phyloP scores from a whole-genome alignment of 2,113 vertebrate species.

The Pluvianellus socialis region DNA sequence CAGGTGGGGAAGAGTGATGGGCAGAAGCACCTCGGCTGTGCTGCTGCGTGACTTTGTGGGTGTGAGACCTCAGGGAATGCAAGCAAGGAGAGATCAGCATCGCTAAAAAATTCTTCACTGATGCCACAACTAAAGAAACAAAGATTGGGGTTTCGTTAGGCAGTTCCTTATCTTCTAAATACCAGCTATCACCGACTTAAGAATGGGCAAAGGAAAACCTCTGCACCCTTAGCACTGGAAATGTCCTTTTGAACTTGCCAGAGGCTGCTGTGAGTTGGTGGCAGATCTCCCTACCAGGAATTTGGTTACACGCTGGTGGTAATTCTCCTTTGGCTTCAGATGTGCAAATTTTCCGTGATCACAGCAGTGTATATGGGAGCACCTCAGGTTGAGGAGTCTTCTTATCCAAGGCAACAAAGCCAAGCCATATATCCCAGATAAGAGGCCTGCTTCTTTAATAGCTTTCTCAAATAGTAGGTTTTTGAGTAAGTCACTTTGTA shows the following conservation, averaged over 20 bases:
- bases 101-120: not conserved
- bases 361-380: not conserved
- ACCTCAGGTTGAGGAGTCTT: not conserved
- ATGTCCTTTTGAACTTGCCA: not conserved
- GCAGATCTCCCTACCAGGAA: not conserved
- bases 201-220: not conserved
- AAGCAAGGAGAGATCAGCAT: not conserved
- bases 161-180: not conserved
- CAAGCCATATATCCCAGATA: not conserved
- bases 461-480: not conserved
- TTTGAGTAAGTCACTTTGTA: not conserved
- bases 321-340: not conserved
- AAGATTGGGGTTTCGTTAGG: not conserved
- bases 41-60: not conserved
- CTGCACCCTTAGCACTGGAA: not conserved
- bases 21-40: not conserved
- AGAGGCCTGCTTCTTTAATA: not conserved
- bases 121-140: not conserved
- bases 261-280: not conserved
- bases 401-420: not conserved
- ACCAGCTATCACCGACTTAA: not conserved
- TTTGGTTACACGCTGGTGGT: not conserved
- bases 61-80: not conserved
- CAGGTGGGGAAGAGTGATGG: no score
- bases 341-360: not conserved